Evolutionary conservation across 2,797 vertebrate species (phyloP).

Genomic region (Malacoraja senta): DNA sequence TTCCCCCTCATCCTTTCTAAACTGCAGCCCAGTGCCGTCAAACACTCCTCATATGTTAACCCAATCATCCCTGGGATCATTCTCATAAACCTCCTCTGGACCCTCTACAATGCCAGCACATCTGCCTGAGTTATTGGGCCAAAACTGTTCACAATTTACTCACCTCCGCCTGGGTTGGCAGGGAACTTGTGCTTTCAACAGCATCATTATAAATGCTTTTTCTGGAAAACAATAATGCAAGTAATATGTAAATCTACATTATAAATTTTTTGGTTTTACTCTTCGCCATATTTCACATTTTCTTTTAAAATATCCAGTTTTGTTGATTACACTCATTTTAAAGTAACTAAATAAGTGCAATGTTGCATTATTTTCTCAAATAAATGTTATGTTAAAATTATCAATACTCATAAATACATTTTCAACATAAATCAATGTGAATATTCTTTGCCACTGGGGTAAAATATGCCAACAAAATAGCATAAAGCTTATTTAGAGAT

Average conservation of each 20-base stretch:
- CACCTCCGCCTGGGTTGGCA: slow-evolving; percentile 66
- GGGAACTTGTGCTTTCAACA: slow-evolving; percentile 64
- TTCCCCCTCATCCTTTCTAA: too few relatives aligned
- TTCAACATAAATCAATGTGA: neutral
- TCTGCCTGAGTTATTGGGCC: too few relatives aligned
- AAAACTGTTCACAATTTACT: too few relatives aligned
- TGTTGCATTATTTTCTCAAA: neutral
- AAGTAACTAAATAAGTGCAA: neutral
- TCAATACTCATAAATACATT: neutral
- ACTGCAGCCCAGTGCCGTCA: too few relatives aligned
- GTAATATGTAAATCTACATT: slow-evolving; percentile 43
- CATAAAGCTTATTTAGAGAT: too few relatives aligned
- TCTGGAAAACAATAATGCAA: slow-evolving; percentile 54
- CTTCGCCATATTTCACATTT: neutral
- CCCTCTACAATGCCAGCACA: too few relatives aligned
- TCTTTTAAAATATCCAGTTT: neutral
- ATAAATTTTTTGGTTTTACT: neutral
- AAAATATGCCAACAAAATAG: neutral
- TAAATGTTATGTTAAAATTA: neutral
- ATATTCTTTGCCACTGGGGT: neutral
- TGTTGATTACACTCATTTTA: neutral
- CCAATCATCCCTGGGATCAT: too few relatives aligned
- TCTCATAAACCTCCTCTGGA: too few relatives aligned
- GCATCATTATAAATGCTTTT: slow-evolving; percentile 66
- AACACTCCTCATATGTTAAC: too few relatives aligned